Base-by-base conservation (phyloP, 1,140 invertebrate genomes). In the Drosophila murphyi region DNA sequence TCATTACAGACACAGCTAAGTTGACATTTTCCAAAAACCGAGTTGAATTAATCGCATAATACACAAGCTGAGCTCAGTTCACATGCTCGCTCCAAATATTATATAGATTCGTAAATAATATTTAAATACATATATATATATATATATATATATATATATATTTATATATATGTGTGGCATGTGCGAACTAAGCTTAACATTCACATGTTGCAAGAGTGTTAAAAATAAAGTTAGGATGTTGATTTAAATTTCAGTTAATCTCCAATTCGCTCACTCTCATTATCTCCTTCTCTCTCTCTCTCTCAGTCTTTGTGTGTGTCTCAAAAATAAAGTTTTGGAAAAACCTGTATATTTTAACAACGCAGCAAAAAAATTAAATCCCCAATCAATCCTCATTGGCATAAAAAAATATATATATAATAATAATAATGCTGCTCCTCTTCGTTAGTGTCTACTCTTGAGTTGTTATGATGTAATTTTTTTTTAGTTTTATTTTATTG, bases 1-100 rank as follows among this genome's bases (percentile, higher is more conserved):
- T 43, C 70, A 52, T 67, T 72, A 32, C 70, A 67, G 70, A 72
- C 54, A 65, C 70, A 72, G 70, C 70, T 72, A 72, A 72, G 70
- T 72, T 72, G 70, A 72, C 62, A 72, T 72, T 72, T 59, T 31
- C 35, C 20, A 20, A 72, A 51, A 57, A 65, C 52, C 35, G 31
- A 64, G 29, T 70, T 70, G n/a, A 45, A 32, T 10, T 29, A 48
- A 29, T 10, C 37, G 34, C n/a, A 10, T 32, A 51, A 31, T 51
- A 51, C 6, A 6, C 29, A 20, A 4, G 31, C 12, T 12, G 3
- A 31, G 41, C 47, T 47, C 39, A 45, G 57, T 60, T 60, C 39
- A 29, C 45, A 12, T 12, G 12, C 12, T 12, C 12, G 12, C 12
- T 12, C 12, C 12, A 47, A 20, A 20, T 20, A 20, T 20, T 20